A percentile compares a stretch with the other conserved stretches of the same genome.
Evolutionary conservation across 2,113 vertebrate genomes (phyloP).

Genomic region (Gallinago jamesoni): DNA sequence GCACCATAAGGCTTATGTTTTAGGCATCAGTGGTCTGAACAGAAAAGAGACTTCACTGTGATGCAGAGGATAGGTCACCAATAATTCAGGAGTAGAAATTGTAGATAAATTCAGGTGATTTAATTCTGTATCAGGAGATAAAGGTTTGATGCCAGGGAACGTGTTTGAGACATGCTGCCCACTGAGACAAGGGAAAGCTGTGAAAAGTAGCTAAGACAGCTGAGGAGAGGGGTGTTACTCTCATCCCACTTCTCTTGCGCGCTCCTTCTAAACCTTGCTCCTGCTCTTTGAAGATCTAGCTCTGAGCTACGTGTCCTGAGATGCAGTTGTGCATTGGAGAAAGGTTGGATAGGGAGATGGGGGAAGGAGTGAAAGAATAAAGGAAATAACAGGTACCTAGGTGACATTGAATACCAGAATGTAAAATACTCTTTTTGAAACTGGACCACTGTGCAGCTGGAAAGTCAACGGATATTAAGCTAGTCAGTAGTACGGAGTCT

Average conservation of each 20-base stretch:
- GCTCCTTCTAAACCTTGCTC: neutral
- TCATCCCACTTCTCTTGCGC: neutral
- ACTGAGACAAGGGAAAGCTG: neutral
- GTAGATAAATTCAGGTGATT: neutral
- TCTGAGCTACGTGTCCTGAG: neutral
- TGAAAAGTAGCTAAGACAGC: neutral
- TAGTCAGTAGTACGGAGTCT: neutral
- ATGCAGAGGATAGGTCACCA: neutral
- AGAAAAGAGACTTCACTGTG: neutral
- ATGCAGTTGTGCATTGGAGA: neutral
- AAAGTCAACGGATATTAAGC: neutral
- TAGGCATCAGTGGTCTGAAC: neutral
- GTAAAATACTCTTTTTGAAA: constrained; percentile 2
- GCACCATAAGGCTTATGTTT: neutral
- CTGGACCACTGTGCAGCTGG: neutral
- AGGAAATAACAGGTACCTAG: neutral
- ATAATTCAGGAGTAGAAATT: neutral
- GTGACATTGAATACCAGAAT: neutral
- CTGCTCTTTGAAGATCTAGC: neutral
- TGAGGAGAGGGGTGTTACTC: neutral
- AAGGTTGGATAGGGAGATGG: neutral
- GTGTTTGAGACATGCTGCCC: neutral
- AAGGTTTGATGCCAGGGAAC: neutral
- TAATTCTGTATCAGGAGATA: neutral
- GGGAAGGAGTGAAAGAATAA: neutral